Evolutionary conservation across 2,797 vertebrate genomes (phyloP).

Genomic region (Pempheris klunzingeri): DNA sequence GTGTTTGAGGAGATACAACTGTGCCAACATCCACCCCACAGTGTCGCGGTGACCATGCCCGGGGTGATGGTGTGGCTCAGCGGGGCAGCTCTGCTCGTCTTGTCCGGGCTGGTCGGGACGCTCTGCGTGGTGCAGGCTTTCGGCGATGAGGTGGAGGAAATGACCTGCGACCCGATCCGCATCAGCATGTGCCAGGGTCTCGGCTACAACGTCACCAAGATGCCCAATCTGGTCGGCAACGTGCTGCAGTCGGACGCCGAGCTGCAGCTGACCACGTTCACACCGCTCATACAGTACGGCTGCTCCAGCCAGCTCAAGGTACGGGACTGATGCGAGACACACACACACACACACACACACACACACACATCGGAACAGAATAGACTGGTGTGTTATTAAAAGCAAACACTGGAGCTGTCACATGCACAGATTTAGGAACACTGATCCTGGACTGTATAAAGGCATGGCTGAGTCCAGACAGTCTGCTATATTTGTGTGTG

Average conservation of each 20-base stretch:
- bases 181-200: conserved; percentile 99
- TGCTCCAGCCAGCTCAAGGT: conserved; percentile 99
- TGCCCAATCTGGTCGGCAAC: conserved; percentile 98
- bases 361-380: too few species aligned
- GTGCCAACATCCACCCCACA: conserved; percentile 7
- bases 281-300: conserved; percentile 98
- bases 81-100: conserved; percentile 63
- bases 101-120: conserved; percentile 61
- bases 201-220: conserved; percentile 98
- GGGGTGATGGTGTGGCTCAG: conserved; percentile 57
- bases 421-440: conserved; percentile 39
- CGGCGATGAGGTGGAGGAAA: conserved; percentile 92
- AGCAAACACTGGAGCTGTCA: conserved; percentile 1
- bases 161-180: conserved; percentile 96
- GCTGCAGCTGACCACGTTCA: conserved; percentile 97
- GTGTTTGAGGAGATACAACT: conserved; percentile 12
- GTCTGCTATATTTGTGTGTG: conserved; percentile 58
- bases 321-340: neutral
- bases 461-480: conserved; percentile 43
- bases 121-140: conserved; percentile 82
- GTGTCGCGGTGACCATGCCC: conserved; percentile 52
- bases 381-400: conserved; percentile 22
- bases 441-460: conserved; percentile 47
- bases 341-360: too few species aligned
- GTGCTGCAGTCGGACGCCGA: conserved; percentile 97